These are phyloP conservation scores for Sorex fumeus DNA, from an alignment of 2,113 vertebrate genomes.

Conservation along the genomic window DNA sequence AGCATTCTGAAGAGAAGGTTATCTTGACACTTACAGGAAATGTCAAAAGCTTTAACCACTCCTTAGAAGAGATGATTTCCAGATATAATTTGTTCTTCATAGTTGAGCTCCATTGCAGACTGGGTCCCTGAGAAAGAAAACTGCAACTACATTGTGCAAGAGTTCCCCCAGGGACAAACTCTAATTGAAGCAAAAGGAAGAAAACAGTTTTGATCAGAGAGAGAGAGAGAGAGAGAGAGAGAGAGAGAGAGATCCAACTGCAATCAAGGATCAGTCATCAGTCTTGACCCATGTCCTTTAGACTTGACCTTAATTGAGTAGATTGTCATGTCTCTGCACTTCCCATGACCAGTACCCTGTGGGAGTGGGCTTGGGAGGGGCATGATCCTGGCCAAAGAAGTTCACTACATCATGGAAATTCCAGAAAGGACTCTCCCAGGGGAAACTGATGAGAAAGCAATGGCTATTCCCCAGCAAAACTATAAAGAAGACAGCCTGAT, in stretches of 20 bases:
- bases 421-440: neutral
- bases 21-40: neutral
- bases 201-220: neutral
- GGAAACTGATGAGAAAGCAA: constrained; percentile 14
- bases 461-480: constrained; percentile 10
- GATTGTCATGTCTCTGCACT: neutral
- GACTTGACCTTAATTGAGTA: neutral
- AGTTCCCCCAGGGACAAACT: neutral
- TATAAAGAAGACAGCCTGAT: neutral
- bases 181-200: neutral
- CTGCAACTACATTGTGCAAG: neutral
- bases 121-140: neutral
- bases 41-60: constrained; percentile 7
- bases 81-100: neutral
- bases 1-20: neutral
- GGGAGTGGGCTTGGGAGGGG: neutral
- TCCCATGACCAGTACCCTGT: neutral
- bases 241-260: neutral
- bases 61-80: constrained; percentile 41
- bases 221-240: neutral
- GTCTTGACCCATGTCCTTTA: neutral
- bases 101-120: neutral
- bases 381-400: neutral
- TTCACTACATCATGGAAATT: neutral
- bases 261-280: neutral